phyloP scores from a whole-genome alignment of 2,113 vertebrate species.

The Octodon degus region DNA sequence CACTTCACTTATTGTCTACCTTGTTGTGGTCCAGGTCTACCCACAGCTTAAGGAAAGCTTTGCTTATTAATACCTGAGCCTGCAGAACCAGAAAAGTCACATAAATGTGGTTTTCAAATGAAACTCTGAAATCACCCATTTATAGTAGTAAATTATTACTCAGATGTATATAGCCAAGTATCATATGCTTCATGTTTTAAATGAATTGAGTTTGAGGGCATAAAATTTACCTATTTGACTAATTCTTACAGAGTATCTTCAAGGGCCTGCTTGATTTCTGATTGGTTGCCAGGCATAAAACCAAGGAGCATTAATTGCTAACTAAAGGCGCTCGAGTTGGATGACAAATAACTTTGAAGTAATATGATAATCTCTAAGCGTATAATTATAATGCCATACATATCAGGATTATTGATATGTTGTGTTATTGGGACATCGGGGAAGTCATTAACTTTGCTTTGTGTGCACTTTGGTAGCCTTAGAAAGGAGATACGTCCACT shows the following conservation, averaged over 20 bases:
- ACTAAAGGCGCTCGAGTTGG: constrained; percentile 4
- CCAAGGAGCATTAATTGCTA: neutral
- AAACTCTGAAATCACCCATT: neutral
- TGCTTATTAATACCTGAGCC: constrained; percentile 61
- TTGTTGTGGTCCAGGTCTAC: neutral
- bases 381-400: neutral
- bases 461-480: neutral
- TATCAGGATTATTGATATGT: too few relatives aligned
- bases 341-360: constrained; percentile 33
- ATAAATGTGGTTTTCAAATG: constrained; percentile 22
- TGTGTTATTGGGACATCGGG: neutral
- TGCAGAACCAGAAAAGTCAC: constrained; percentile 73
- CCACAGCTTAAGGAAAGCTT: constrained; percentile 61
- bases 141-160: neutral
- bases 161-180: neutral
- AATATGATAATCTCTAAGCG: neutral
- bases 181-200: neutral
- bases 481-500: neutral
- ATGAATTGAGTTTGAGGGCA: neutral
- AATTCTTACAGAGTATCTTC: neutral
- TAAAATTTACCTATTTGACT: neutral
- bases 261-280: neutral
- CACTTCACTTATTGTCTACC: neutral
- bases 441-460: neutral
- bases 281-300: neutral